Percentiles rank a stretch among this genome's conserved stretches.
Conservation (phyloP, 2,113 vertebrate genomes). For the Leucoraja erinaceus region DNA sequence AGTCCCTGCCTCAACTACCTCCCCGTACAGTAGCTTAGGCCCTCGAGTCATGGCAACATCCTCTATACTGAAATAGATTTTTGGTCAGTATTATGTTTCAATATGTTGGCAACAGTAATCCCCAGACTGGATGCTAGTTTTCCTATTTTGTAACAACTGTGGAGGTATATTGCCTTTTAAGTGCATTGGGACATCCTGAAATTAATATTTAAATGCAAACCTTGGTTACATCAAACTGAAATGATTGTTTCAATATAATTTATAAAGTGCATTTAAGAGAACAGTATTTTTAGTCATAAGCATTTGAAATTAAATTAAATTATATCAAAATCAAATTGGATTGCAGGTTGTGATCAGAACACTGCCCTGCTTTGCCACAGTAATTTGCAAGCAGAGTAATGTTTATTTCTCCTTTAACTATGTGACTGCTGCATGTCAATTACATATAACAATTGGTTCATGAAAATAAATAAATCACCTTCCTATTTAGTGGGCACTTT, state of each 20-base stretch:
- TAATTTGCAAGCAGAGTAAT: not conserved
- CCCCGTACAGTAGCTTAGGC: too few relatives aligned
- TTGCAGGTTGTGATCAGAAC: not conserved
- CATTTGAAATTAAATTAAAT: not conserved
- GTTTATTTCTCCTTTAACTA: not conserved
- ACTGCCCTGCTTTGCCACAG: not conserved
- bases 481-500: not conserved
- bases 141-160: too few relatives aligned
- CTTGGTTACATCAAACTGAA: not conserved
- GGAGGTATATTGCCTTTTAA: too few relatives aligned
- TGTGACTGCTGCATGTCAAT: not conserved
- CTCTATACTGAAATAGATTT: too few relatives aligned
- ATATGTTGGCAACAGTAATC: too few relatives aligned
- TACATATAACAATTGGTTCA: slow-evolving; percentile 21
- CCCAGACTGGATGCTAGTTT: too few relatives aligned
- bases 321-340: not conserved
- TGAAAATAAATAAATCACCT: slow-evolving; percentile 16
- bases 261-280: not conserved
- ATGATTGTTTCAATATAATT: not conserved
- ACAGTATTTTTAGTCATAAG: not conserved
- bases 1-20: too few relatives aligned
- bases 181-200: too few relatives aligned
- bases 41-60: too few relatives aligned
- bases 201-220: not conserved
- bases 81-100: too few relatives aligned